Evolutionary conservation across 2,113 vertebrate genomes (phyloP), one percentile per base, ranked within the genome.

Genomic region (Tichodroma muraria): DNA sequence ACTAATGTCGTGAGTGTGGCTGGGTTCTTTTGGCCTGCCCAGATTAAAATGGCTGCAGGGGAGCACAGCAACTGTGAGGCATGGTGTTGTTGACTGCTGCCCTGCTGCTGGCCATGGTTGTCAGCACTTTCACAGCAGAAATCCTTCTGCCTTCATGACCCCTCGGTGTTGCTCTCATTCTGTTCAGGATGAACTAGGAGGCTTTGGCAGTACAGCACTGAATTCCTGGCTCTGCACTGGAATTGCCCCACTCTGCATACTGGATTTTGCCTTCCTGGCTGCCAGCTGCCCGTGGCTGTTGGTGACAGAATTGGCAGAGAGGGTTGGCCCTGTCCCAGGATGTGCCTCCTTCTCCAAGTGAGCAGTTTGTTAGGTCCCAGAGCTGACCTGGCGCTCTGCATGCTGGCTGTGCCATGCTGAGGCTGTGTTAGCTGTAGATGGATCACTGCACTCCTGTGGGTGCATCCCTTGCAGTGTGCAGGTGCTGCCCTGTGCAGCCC

Each of bases 341-440:
- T 30, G 38, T 44, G 31, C 23, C n/a, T 56, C 31, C 20, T 12
- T 1, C 13, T 66, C 42, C 7, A 35, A 50, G 28, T 6, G 38
- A 60, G 35, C 5, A 20, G 13, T 83, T 92, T 0, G 0, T n/a
- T 27, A 47, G 52, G 47, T 35, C 7, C 31, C 3, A 79, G 64
- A 42, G 54, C 13, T 6, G 8, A 9, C 1, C 1, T 56, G 80
- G n/a, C 42, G 24, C 21, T 53, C 28, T 15, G 28, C 45, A 11
- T 30, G 24, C 18, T 3, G 9, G 13, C 12, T 70, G 28, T 79
- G 50, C 79, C 3, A 8, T 3, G 14, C 54, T 70, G 56, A 25
- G 64, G 7, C 45, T 56, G 18, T 24, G 6, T 18, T 19, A 68
- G 28, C 50, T 12, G 16, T 31, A 49, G 31, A 11, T 4, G 25